These are phyloP conservation scores for Gallinago solitaria DNA, from an alignment of 2,797 vertebrate species.

Conservation along the genomic window DNA sequence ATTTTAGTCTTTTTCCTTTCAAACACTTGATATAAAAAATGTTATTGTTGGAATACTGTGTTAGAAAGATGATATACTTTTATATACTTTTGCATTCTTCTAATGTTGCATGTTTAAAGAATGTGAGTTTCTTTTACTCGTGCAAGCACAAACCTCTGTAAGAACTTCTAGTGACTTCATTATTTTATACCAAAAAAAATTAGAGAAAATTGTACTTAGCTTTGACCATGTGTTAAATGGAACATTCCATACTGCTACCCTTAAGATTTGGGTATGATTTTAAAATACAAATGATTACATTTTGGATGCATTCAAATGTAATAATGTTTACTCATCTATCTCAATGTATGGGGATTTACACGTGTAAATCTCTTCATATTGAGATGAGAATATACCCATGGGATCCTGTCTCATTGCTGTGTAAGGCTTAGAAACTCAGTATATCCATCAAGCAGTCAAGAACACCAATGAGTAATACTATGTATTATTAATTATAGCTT, in stretches of 20 bases:
- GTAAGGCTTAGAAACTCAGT: conserved; percentile 19
- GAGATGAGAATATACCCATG: conserved; percentile 29
- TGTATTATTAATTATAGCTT: conserved; percentile 40
- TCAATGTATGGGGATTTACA: conserved; percentile 17
- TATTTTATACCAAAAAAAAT: background rate
- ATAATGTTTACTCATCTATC: conserved; percentile 11
- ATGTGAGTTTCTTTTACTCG: background rate
- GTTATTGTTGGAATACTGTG: background rate
- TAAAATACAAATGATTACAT: background rate
- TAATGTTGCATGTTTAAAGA: background rate
- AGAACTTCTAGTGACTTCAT: background rate
- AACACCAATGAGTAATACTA: conserved; percentile 27
- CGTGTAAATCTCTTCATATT: background rate
- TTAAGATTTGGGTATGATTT: background rate
- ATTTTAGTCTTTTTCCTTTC: background rate
- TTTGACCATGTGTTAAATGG: background rate
- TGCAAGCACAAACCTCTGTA: background rate
- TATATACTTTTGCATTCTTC: background rate
- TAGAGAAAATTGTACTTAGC: background rate
- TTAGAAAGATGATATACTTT: background rate
- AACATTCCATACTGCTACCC: background rate
- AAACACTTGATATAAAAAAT: background rate
- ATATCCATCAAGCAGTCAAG: conserved; percentile 33
- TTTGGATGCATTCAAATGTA: conserved; percentile 4
- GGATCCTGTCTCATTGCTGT: conserved; percentile 10